phyloP scores from a whole-genome alignment of 2,113 vertebrate species.

The Tylochromis polylepis region DNA sequence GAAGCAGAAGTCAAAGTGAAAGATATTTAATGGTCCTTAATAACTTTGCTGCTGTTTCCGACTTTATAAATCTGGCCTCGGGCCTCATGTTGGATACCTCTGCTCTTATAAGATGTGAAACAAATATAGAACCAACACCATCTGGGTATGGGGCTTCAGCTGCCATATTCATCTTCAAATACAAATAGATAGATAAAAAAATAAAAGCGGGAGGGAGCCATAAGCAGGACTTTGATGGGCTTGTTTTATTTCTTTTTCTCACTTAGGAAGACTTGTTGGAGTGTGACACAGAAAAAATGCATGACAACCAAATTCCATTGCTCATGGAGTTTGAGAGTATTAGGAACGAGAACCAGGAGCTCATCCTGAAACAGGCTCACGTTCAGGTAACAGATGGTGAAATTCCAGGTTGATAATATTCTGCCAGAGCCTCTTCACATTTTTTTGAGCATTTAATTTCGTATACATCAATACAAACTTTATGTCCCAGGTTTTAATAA shows the following conservation, averaged over 20 bases:
- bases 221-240: neutral
- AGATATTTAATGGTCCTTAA: neutral
- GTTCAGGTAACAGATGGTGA: conserved; percentile 61
- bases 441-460: neutral
- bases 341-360: conserved; percentile 67
- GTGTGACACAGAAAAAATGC: conserved; percentile 38
- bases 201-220: neutral
- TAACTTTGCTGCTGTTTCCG: neutral
- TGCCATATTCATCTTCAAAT: neutral
- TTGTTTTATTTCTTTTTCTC: neutral
- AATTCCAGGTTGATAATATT: neutral
- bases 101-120: neutral
- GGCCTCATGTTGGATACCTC: neutral
- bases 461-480: neutral
- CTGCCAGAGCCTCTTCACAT: neutral
- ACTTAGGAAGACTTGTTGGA: neutral
- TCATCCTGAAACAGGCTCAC: conserved; percentile 44
- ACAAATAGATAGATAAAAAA: neutral
- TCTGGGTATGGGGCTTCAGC: neutral
- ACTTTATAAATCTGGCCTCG: neutral
- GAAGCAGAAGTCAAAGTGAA: neutral
- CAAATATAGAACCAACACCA: neutral
- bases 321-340: conserved; percentile 67
- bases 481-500: neutral
- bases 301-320: conserved; percentile 54